A percentile compares a stretch with the other conserved stretches of the same genome.
Conservation (phyloP, 2,113 vertebrate genomes). For the Scophthalmus maximus region DNA sequence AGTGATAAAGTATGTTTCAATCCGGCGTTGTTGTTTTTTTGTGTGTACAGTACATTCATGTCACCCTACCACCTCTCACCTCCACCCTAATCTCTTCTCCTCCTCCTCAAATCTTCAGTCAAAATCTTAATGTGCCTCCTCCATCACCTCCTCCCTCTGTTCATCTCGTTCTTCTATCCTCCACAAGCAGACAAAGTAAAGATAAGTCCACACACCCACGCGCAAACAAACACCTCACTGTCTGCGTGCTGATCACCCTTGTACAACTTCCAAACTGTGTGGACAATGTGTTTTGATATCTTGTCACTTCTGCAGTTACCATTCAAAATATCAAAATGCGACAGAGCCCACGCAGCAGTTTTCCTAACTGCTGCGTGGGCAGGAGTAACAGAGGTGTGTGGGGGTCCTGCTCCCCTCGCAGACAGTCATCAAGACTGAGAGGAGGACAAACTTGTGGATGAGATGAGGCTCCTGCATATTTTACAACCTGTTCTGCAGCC, state of each 20-base stretch:
- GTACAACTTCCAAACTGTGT: background rate
- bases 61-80: background rate
- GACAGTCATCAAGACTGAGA: conserved; percentile 42
- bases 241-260: background rate
- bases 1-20: no score
- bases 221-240: conserved; percentile 1
- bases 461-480: conserved; percentile 66
- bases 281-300: background rate
- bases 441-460: background rate
- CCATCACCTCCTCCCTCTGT: conserved; percentile 35
- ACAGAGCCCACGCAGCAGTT: background rate
- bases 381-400: conserved; percentile 4
- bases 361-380: no score
- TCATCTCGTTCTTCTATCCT: conserved; percentile 20
- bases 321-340: conserved; percentile 28
- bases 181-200: conserved; percentile 19
- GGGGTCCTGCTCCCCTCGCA: conserved; percentile 26
- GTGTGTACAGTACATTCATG: background rate
- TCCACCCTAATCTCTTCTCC: background rate
- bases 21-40: no score
- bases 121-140: conserved; percentile 29
- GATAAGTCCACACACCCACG: conserved; percentile 27
- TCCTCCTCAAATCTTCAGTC: conserved; percentile 6
- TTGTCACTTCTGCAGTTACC: conserved; percentile 23
- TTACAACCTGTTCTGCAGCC: conserved; percentile 59